Conservation (phyloP, 1,140 invertebrate species). For the Uloborus diversus region DNA sequence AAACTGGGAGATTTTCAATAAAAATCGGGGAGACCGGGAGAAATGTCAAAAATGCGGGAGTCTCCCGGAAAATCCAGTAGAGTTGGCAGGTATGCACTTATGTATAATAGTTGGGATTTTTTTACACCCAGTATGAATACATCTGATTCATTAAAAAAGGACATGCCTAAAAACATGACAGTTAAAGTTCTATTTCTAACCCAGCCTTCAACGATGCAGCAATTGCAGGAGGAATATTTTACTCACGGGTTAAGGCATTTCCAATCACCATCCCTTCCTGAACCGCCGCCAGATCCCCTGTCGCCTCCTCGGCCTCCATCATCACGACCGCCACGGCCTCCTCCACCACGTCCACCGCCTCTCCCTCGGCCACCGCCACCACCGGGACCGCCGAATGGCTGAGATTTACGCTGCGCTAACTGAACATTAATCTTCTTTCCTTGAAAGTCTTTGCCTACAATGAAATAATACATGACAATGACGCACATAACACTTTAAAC, state of each 20-base stretch:
- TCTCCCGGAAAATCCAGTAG: no score
- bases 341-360: constrained; percentile 55
- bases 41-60: no score
- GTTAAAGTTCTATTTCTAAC: no score
- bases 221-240: no score
- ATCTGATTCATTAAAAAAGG: no score
- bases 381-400: constrained; percentile 58
- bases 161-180: no score
- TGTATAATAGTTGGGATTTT: no score
- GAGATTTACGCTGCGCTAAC: constrained; percentile 84
- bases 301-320: constrained; percentile 67
- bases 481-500: constrained; percentile 14
- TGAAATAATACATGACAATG: background rate
- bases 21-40: no score
- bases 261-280: constrained; percentile 80
- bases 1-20: no score
- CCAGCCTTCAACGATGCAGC: no score
- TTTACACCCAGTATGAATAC: no score
- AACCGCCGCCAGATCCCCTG: constrained; percentile 68
- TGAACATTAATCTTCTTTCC: constrained; percentile 89
- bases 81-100: no score
- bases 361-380: constrained; percentile 59
- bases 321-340: constrained; percentile 58
- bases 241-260: constrained; percentile 78
- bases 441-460: constrained; percentile 81